Base-by-base conservation (phyloP, 2,113 vertebrate species). In the Paradisaea rubra region DNA sequence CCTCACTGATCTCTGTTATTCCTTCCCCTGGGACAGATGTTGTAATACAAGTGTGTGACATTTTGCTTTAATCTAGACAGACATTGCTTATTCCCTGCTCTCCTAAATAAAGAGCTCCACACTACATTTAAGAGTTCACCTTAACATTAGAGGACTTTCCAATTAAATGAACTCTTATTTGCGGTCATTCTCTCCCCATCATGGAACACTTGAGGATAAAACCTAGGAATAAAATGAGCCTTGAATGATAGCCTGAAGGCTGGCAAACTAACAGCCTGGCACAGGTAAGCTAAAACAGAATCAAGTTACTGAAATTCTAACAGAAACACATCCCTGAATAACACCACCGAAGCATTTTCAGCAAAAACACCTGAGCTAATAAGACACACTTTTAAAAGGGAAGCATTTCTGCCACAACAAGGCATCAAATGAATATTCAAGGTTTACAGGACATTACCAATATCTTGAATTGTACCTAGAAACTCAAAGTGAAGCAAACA, bases 121-220 rank as follows among this genome's bases (percentile, higher is more conserved):
- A 18, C 18, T 9, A 35, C 0, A 0, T 56, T 65, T 30, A 35
- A 35, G 16, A 57, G n/a, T 45, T 74, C 57, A 52, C 11, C 16
- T 70, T 39, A 64, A 68, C 7, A n/a, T 72, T 41, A 69, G 22
- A 82, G 18, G 24, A 35, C 28, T 66, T 92, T 18, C 30, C 77
- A 88, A 11, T 7, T 25, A 82, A 87, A 64, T 4, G 1, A 87
- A 72, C 33, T 47, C 23, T 17, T 52, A 85, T 65, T 76, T 45
- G 50, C 50, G 66, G 54, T 61, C 24, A 35, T 39, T 39, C 35
- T 44, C 52, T 83, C 50, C 18, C 37, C 23, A 53, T 25, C 23
- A 53, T 0, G 33, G 21, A 77, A 57, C 33, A 31, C 27, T 2
- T 30, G 10, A 7, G 3, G 25, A 56, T 45, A 54, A 78, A 86